These are phyloP conservation scores for Drosophila fungiperda DNA, from an alignment of 2,888 invertebrate genomes.

Conservation along the genomic window DNA sequence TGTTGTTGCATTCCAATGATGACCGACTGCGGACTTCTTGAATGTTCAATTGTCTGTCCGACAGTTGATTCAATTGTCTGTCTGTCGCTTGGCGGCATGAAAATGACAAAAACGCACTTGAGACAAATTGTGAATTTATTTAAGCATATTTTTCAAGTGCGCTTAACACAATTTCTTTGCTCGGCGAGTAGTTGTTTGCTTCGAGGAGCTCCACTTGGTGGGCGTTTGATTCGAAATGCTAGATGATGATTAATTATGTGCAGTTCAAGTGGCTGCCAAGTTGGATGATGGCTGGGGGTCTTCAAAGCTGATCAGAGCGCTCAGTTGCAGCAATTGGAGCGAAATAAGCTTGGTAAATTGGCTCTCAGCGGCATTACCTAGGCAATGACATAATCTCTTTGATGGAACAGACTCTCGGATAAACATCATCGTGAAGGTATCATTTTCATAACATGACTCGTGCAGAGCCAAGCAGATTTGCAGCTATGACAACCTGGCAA, in stretches of 20 bases:
- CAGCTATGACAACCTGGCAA: conserved; percentile 55
- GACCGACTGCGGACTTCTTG: conserved; percentile 56
- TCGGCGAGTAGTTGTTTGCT: conserved; percentile 38
- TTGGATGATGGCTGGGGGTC: conserved; percentile 35
- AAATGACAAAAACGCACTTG: conserved; percentile 80
- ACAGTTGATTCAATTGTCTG: conserved; percentile 16
- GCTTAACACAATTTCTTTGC: conserved; percentile 68
- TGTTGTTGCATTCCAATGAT: conserved; percentile 60
- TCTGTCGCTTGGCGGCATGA: conserved; percentile 53
- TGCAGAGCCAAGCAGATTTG: conserved; percentile 39
- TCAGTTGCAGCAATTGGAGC: conserved; percentile 48
- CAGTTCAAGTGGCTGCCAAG: conserved; percentile 44
- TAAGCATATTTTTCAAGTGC: conserved; percentile 66
- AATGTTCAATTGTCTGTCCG: conserved; percentile 43
- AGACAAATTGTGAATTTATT: conserved; percentile 81
- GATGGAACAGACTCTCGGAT: conserved; percentile 53
- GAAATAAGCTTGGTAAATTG: conserved; percentile 61
- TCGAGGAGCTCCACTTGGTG: conserved; percentile 18
- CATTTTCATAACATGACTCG: conserved; percentile 46
- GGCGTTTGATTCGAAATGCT: conserved; percentile 59
- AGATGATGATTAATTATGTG: conserved; percentile 74
- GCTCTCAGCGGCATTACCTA: conserved; percentile 51
- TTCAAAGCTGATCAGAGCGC: conserved; percentile 32
- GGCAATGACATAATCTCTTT: conserved; percentile 63
- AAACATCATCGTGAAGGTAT: conserved; percentile 66